These are phyloP conservation scores for Lynx canadensis DNA, from an alignment of 2,113 vertebrate genomes.

Conservation along the genomic window DNA sequence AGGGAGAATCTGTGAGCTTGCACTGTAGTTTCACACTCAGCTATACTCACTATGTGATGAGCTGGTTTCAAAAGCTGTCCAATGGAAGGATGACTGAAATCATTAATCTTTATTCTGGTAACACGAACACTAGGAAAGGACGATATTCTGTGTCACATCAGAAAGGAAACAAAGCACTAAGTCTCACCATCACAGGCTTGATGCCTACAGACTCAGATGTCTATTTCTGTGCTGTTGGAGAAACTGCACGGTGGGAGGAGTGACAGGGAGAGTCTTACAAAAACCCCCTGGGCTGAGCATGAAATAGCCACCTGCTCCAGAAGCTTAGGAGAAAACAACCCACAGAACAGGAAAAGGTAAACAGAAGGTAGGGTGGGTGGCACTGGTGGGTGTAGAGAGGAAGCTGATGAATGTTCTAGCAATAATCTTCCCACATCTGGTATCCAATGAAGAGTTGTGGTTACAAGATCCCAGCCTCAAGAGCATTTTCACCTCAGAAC, in stretches of 20 bases:
- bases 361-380: background rate
- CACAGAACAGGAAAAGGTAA: background rate
- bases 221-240: background rate
- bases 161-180: background rate
- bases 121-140: fast-evolving
- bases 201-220: background rate
- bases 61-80: constrained; percentile 3
- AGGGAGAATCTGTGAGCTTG: background rate
- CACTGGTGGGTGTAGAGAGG: background rate
- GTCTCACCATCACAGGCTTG: constrained; percentile 12
- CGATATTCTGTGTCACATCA: background rate
- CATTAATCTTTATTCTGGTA: background rate
- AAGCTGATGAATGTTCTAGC: background rate
- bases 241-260: background rate
- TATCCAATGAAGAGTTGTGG: background rate
- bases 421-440: background rate
- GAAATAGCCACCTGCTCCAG: background rate
- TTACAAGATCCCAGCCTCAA: background rate
- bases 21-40: background rate
- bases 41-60: background rate
- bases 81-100: background rate
- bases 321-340: background rate
- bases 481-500: background rate
- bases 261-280: background rate
- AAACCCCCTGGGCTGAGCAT: background rate